Percentiles rank a stretch among this genome's conserved stretches.
Evolutionary conservation across 1,140 invertebrate species (phyloP).

Genomic region (Danaus plexippus): DNA sequence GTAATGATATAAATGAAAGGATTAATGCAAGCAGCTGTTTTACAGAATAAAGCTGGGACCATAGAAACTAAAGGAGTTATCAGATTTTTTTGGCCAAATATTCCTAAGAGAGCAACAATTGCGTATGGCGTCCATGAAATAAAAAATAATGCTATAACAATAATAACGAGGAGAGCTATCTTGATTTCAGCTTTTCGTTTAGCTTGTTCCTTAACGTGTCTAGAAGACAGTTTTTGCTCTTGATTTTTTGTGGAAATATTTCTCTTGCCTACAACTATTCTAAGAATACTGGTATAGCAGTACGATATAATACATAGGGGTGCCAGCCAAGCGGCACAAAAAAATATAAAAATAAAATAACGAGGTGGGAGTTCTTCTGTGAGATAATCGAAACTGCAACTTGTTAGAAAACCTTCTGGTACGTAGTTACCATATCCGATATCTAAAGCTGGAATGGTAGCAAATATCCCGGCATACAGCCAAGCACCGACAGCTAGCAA

Average conservation of each 20-base stretch:
- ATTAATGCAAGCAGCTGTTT: constrained; percentile 81
- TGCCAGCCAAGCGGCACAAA: constrained; percentile 77
- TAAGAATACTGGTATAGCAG: constrained; percentile 80
- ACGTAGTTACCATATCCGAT: constrained; percentile 81
- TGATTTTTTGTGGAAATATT: constrained; percentile 51
- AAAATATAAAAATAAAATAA: constrained; percentile 78
- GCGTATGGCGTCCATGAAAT: constrained; percentile 85
- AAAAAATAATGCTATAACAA: constrained; percentile 80
- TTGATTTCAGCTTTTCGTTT: constrained; percentile 78
- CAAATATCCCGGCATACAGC: constrained; percentile 80
- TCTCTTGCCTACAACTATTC: constrained; percentile 73
- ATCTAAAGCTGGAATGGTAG: constrained; percentile 77
- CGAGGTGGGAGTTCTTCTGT: constrained; percentile 71
- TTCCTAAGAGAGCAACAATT: constrained; percentile 79
- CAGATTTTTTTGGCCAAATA: constrained; percentile 74
- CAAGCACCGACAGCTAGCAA: constrained; percentile 77
- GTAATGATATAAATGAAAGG: constrained; percentile 83
- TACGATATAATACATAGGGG: constrained; percentile 80
- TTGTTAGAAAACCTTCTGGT: constrained; percentile 84
- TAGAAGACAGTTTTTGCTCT: constrained; percentile 61
- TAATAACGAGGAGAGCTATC: constrained; percentile 76
- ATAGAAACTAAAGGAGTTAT: constrained; percentile 79
- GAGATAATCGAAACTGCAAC: constrained; percentile 87
- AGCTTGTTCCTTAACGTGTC: constrained; percentile 75
- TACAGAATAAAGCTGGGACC: constrained; percentile 84